Evolutionary conservation across 1,140 invertebrate species (phyloP).

Genomic region (Paraescarpia echinospica): DNA sequence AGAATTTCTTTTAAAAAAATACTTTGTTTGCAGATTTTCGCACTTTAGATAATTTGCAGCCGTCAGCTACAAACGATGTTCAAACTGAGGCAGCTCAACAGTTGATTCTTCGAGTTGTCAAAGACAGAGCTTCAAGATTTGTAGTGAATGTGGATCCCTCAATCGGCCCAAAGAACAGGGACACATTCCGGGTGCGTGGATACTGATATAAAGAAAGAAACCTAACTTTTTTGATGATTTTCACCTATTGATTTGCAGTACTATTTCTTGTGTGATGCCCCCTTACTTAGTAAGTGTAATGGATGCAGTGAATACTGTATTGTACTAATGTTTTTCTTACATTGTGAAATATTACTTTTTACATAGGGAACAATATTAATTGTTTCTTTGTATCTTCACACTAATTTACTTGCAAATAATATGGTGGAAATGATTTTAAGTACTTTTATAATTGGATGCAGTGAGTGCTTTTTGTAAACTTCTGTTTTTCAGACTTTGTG

Average conservation of each 20-base stretch:
- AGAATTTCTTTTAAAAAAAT: background rate
- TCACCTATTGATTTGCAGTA: background rate
- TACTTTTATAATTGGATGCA: too few species aligned
- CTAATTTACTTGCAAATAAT: too few species aligned
- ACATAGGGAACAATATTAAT: too few species aligned
- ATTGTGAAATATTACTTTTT: too few species aligned
- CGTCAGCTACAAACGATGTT: slow-evolving; percentile 32
- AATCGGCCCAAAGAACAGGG: slow-evolving; percentile 60
- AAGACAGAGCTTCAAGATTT: slow-evolving; percentile 60
- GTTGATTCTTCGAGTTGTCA: slow-evolving; percentile 63
- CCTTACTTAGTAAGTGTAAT: background rate
- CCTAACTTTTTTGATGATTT: background rate
- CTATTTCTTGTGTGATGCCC: background rate
- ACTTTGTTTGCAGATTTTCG: background rate
- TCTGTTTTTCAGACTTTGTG: background rate
- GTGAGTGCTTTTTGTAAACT: too few species aligned
- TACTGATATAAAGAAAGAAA: background rate
- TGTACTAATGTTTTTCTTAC: too few species aligned
- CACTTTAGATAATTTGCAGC: background rate
- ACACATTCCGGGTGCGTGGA: slow-evolving; percentile 64
- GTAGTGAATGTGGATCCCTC: slow-evolving; percentile 59
- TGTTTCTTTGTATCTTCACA: too few species aligned
- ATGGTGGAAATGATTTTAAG: too few species aligned
- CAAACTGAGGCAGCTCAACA: slow-evolving; percentile 62
- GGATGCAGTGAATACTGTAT: too few species aligned